phyloP scores from a whole-genome alignment of 2,797 vertebrate genomes.

The Thamnophis elegans region DNA sequence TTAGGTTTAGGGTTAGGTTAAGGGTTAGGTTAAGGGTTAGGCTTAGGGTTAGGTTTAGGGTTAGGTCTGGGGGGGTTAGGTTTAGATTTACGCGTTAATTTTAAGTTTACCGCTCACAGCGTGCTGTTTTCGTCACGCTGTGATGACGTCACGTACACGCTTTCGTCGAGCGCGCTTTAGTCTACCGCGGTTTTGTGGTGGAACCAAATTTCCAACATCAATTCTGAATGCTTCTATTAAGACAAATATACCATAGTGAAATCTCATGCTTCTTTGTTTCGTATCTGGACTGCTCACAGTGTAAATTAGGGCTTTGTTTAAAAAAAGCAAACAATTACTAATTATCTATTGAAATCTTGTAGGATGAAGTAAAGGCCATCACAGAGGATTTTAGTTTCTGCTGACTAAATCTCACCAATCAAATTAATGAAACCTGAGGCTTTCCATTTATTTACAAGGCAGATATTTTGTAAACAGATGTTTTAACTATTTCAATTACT shows the following conservation, averaged over 20 bases:
- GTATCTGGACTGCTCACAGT: neutral
- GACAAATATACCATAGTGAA: neutral
- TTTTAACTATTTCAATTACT: conserved; percentile 15
- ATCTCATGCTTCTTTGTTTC: neutral
- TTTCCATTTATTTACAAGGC: conserved; percentile 37
- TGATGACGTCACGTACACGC: no score
- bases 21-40: no score
- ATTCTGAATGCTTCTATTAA: neutral
- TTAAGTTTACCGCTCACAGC: no score
- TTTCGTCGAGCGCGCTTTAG: no score
- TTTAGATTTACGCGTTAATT: no score
- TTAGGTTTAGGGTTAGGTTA: no score
- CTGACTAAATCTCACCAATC: conserved; percentile 13
- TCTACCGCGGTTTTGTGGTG: no score
- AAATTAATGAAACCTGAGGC: conserved; percentile 35
- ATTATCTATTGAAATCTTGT: conserved; percentile 10
- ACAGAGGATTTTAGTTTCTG: conserved; percentile 40
- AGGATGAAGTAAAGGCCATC: conserved; percentile 11
- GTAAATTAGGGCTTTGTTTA: neutral
- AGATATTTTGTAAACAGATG: conserved; percentile 25
- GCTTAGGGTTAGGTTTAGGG: no score
- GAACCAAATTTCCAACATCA: neutral
- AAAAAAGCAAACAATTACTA: neutral
- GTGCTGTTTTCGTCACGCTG: no score
- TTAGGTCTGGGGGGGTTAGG: no score